A percentile compares a stretch with the other conserved stretches of the same genome.
These are phyloP conservation scores for Hirudo medicinalis DNA, from an alignment of 1,140 invertebrate species.

Conservation along the genomic window DNA sequence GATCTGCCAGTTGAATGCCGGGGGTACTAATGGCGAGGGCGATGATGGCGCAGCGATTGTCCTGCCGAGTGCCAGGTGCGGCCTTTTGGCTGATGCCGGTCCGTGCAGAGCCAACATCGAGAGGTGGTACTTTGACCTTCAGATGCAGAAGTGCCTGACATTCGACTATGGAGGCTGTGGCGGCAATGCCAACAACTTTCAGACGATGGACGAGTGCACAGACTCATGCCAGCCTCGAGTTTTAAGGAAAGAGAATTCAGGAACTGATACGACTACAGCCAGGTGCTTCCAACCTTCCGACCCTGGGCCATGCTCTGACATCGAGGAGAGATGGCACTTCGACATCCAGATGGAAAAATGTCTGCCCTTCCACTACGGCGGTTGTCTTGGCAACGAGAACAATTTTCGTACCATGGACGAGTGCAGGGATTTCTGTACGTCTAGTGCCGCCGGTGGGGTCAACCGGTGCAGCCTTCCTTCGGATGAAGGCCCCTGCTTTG, in stretches of 20 bases:
- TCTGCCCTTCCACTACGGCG: constrained; percentile 14
- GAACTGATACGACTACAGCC: constrained; percentile 47
- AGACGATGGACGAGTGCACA: constrained; percentile 25
- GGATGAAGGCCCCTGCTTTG: not conserved
- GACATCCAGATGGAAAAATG: constrained; percentile 59
- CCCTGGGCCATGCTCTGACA: constrained; percentile 55
- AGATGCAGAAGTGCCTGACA: constrained; percentile 25
- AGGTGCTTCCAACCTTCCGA: constrained; percentile 64
- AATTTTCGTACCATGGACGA: constrained; percentile 17
- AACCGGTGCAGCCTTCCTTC: constrained; percentile 11
- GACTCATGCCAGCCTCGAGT: constrained; percentile 29
- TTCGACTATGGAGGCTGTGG: constrained; percentile 34
- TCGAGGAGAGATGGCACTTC: constrained; percentile 68
- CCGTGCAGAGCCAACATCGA: constrained; percentile 19
- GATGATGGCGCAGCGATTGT: not conserved
- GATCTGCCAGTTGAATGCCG: constrained; percentile 4
- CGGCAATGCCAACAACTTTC: constrained; percentile 32
- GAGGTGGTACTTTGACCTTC: constrained; percentile 29
- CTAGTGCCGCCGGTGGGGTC: not conserved
- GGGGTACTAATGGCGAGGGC: not conserved
- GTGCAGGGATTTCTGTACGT: constrained; percentile 13
- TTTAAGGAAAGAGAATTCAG: not conserved
- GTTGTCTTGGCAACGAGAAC: constrained; percentile 15
- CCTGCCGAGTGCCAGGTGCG: not conserved
- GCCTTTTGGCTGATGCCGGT: not conserved